Evolutionary conservation across 2,113 vertebrate genomes (phyloP), one percentile per base, ranked within the genome.

Genomic region (Ibidorhyncha struthersii): DNA sequence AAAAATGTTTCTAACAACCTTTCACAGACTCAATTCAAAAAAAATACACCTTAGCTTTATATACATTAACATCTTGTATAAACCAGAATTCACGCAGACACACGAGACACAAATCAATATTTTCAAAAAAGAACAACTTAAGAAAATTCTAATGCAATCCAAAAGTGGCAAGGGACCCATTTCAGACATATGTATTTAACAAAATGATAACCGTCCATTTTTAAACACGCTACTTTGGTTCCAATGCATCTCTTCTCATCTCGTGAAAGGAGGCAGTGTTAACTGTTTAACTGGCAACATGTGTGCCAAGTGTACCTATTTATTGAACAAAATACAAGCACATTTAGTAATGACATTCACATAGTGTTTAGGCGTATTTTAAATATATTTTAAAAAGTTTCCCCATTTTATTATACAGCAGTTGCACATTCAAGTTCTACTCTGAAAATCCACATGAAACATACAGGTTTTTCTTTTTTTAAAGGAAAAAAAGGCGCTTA

Each of bases 171-270:
- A 84, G 89, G 96, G 93, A 97, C 94, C 95, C 94, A 89, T 32
- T 83, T 71, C 95, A 96, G 81, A 95, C 95, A 84, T 58, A 43
- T 55, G 67, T 82, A 85, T 90, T 97, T 96, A 97, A 94, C 86
- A 97, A 98, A 97, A 97, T 41, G 8, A 97, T 96, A 98, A 97
- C 98, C 97, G 36, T 94, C 98, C 97, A 38, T 56, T 89, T 97
- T 96, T 97, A 96, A 97, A 95, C 97, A 85, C 97, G 95, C 97
- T 98, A 98, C 97, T 97, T 96, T 98, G 96, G 95, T 97, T 98
- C 98, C 98, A 98, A 97, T 97, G 97, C 93, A 97, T 97, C 93
- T 98, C 98, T 98, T 98, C 97, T 98, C 97, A 98, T 98, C 98
- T 98, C 83, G 98, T 96, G 97, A 97, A 98, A 98, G 98, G 97